Percentiles rank a stretch among this genome's conserved stretches.
Evolutionary conservation across 2,888 invertebrate species (phyloP).

Genomic region (Archaeoteleia sp.): DNA sequence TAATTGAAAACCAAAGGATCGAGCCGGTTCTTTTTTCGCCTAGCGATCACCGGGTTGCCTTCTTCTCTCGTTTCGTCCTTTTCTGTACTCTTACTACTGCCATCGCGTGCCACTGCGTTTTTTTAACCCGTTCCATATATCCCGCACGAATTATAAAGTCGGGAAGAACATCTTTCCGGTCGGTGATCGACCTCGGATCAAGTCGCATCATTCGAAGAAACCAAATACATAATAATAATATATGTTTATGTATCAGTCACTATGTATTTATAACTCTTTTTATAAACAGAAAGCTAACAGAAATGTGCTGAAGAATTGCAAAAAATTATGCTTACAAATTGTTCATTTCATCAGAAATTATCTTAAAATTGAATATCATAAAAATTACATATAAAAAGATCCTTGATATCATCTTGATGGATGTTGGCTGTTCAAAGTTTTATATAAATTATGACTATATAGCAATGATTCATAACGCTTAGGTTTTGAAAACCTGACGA

Average conservation of each 20-base stretch:
- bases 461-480: background rate
- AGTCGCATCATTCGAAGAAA: conserved; percentile 1
- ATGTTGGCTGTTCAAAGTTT: too few species aligned
- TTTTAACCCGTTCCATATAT: conserved; percentile 24
- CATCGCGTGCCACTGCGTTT: conserved; percentile 40
- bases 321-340: too few species aligned
- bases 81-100: conserved; percentile 5
- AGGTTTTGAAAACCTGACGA: background rate
- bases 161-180: conserved; percentile 8
- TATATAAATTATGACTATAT: background rate
- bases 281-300: too few species aligned
- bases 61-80: conserved; percentile 14
- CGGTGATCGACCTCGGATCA: conserved; percentile 23
- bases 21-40: conserved; percentile 30
- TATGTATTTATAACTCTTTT: too few species aligned
- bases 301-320: too few species aligned
- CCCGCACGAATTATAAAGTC: conserved; percentile 28
- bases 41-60: conserved; percentile 7
- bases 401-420: too few species aligned
- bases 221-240: background rate
- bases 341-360: too few species aligned
- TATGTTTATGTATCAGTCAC: conserved; percentile 1
- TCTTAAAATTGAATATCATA: too few species aligned
- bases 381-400: too few species aligned
- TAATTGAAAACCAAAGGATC: conserved; percentile 42